These are phyloP conservation scores for Parasteatoda lunata DNA, from an alignment of 2,888 invertebrate genomes.

Conservation along the genomic window DNA sequence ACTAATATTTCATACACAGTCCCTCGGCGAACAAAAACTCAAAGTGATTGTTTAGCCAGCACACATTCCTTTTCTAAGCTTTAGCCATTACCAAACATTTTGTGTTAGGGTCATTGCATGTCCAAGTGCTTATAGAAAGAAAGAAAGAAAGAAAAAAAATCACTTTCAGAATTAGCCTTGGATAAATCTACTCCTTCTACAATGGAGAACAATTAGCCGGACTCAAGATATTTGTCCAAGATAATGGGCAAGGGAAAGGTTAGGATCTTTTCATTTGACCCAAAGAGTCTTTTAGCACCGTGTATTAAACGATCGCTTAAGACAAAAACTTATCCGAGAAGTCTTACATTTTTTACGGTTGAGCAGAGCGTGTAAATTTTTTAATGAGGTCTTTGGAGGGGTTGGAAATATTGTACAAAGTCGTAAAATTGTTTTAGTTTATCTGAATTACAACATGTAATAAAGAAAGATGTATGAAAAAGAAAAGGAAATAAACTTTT, in stretches of 20 bases:
- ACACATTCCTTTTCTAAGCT: slow-evolving; percentile 40
- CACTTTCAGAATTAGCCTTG: slow-evolving; percentile 36
- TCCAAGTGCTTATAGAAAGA: slow-evolving; percentile 21
- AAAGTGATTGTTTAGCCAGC: slow-evolving; percentile 40
- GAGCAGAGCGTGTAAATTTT: background rate
- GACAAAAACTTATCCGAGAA: background rate
- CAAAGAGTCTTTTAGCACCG: slow-evolving; percentile 24
- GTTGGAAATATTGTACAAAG: background rate
- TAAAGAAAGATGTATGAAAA: no score
- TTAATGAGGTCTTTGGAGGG: background rate
- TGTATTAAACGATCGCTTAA: slow-evolving; percentile 13
- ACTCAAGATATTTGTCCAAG: slow-evolving; percentile 40
- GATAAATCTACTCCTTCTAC: slow-evolving; percentile 21
- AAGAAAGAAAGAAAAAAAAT: background rate
- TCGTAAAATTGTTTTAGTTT: background rate
- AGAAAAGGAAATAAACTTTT: no score
- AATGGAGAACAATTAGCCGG: slow-evolving; percentile 52
- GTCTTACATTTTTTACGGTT: background rate
- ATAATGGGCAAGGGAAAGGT: slow-evolving; percentile 35
- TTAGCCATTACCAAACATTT: slow-evolving; percentile 12
- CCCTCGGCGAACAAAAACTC: background rate
- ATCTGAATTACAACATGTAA: background rate
- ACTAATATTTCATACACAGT: no score
- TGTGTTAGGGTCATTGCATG: slow-evolving; percentile 38
- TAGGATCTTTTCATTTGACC: slow-evolving; percentile 26